Base-by-base conservation (phyloP, 2,888 invertebrate species). In the Molorchus minor region DNA sequence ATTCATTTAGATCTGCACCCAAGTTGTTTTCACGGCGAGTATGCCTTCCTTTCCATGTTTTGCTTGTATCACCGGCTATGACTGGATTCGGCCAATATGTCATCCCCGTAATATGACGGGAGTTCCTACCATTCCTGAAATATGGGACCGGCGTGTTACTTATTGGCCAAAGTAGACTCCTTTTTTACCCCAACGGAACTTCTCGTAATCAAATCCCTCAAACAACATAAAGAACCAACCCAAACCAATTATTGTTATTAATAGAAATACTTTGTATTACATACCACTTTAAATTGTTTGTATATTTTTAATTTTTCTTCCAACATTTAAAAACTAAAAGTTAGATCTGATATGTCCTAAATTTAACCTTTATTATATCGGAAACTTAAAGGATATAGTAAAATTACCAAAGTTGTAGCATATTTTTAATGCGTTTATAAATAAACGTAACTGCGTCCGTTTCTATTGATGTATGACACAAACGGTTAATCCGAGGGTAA, bases 1-100 rank as follows among this genome's bases (percentile, higher is more conserved):
- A 59, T 59, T 62, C 59, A 60, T 63, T 60, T 60, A 56, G 49
- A 47, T 51, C 47, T 29, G 44, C 52, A 45, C 44, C 35, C 52
- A 63, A 57, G 57, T 63, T 60, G 60, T 63, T 58, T 58, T 54
- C 58, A 29, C 45, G 16, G 7, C 25, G 15, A 44, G 44, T 20
- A 25, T 25, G 8, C 25, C 25, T 25, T 25, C 25, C 8, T 12
- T 16, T 33, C 2, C 33, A 46, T 12, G 35, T 33, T 19, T 12
- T n/a, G 19, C 33, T 17, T 21, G 13, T 35, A 12, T 47, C 47
- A 21, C 20, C 13, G 35, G 8, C 15, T 35, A 10, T 21, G 17
- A 3, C 17, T 12, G 46, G 17, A 10, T 29, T 16, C 7, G 33
- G 12, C 35, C 47, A 36, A 47, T 47, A 47, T 47, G 47, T 47